Base-by-base conservation (phyloP, 1,140 invertebrate species). In the Pseudomyrmex flavicornis region DNA sequence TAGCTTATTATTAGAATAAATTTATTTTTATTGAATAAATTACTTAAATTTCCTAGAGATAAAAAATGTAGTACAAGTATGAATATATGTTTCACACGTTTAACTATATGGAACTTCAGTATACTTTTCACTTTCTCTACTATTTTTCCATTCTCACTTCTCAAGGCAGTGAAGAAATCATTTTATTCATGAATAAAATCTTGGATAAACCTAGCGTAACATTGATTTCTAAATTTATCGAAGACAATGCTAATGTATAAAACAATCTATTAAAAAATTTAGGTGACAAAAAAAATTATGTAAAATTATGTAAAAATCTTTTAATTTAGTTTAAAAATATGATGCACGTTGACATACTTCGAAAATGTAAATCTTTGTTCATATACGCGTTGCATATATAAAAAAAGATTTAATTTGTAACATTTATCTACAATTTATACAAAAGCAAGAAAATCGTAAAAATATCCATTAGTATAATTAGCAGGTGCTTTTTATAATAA, bases 231-330 rank as follows among this genome's bases (percentile, higher is more conserved):
- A 58, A 79, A 79, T 58, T 59, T 9, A 58, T 13, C 3, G 20
- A 58, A 46, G 50, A 35, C 35, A 35, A 35, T 35, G 35, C 0
- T 35, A 35, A 35, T 35, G 0, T 35, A 35, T 7, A 35, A 35
- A 35, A 35, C 35, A 72, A 70, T 26, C 8, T 13, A 26, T 77
- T 12, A 22, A 59, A 26, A 66, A 66, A 46, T 69, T 68, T 56
- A 77, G 46, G 7, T 77, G 59, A 50, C 7, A 26, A n/a, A n/a
- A n/a, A n/a, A n/a, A n/a, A n/a, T n/a, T n/a, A n/a, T n/a, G n/a
- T 26, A 48, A 68, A 65, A 80, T 50, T 13, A 3, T 48, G 70
- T 69, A 79, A 80, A 72, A 70, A 70, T 48, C 2, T 69, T 7
- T 48, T 56, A 76, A 46, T 35, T 46, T 58, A 17, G 13, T 70